Conservation (phyloP, 2,797 vertebrate genomes). For the Chloroceryle inda region DNA sequence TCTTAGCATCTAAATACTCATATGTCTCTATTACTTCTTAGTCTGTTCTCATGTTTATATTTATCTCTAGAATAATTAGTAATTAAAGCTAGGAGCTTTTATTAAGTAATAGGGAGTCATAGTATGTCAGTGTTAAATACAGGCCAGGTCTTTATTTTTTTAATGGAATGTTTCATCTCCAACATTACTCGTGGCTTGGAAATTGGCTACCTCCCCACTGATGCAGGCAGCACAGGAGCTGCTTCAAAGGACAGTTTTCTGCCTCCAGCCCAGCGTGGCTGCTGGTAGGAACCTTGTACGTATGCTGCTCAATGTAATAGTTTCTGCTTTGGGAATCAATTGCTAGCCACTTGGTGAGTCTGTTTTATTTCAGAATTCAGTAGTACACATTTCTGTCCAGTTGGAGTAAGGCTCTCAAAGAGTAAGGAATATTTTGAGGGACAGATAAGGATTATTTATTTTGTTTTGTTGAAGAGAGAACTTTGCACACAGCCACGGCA, state of each 20-base stretch:
- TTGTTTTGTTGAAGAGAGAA: background rate
- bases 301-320: rapidly evolving
- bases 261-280: rapidly evolving
- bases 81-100: background rate
- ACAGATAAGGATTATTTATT: background rate
- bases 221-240: background rate
- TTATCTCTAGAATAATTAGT: background rate
- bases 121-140: background rate
- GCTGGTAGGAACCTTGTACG: background rate
- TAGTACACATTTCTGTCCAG: rapidly evolving
- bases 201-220: background rate
- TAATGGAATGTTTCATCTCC: rapidly evolving
- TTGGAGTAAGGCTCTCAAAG: background rate
- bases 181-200: background rate
- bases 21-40: background rate
- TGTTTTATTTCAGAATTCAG: background rate
- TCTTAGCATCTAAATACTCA: background rate
- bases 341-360: background rate
- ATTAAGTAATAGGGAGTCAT: background rate
- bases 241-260: background rate
- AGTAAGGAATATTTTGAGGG: background rate
- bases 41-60: background rate
- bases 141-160: background rate
- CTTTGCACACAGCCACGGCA: background rate
- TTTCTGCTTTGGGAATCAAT: background rate